These are phyloP conservation scores for Glandiceps talaboti DNA, from an alignment of 53 echinoderm and acorn worm species.

Conservation along the genomic window DNA sequence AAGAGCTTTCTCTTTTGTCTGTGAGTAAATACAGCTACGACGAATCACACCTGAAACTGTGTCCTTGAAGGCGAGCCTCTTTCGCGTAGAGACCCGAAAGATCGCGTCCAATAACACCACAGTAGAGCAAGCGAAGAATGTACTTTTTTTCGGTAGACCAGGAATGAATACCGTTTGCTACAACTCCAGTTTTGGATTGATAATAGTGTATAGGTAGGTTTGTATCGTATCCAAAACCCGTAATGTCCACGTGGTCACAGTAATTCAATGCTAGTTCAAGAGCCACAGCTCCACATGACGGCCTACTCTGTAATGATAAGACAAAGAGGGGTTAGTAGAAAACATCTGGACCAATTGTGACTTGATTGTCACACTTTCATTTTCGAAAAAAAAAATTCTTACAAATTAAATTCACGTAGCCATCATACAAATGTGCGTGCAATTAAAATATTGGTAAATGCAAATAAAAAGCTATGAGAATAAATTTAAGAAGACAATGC, in stretches of 20 bases:
- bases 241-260: constrained; percentile 82
- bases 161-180: background rate
- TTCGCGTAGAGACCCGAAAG: background rate
- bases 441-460: too few relatives aligned
- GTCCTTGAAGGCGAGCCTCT: background rate
- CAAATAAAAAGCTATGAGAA: too few relatives aligned
- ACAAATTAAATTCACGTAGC: too few relatives aligned
- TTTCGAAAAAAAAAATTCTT: too few relatives aligned
- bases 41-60: too few relatives aligned
- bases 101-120: background rate
- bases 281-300: constrained; percentile 43
- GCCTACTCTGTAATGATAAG: background rate
- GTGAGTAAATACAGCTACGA: too few relatives aligned
- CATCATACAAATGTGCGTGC: too few relatives aligned
- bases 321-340: too few relatives aligned
- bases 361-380: too few relatives aligned
- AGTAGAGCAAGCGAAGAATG: background rate
- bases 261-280: constrained; percentile 66
- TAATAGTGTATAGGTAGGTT: constrained; percentile 88
- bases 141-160: background rate
- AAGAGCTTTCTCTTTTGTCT: too few relatives aligned
- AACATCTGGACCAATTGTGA: too few relatives aligned
- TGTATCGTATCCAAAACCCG: constrained; percentile 78
- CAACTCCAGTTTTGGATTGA: constrained; percentile 4
- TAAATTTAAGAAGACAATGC: too few relatives aligned